Conservation (phyloP, 2,888 invertebrate species). For the Trachelus stipa region DNA sequence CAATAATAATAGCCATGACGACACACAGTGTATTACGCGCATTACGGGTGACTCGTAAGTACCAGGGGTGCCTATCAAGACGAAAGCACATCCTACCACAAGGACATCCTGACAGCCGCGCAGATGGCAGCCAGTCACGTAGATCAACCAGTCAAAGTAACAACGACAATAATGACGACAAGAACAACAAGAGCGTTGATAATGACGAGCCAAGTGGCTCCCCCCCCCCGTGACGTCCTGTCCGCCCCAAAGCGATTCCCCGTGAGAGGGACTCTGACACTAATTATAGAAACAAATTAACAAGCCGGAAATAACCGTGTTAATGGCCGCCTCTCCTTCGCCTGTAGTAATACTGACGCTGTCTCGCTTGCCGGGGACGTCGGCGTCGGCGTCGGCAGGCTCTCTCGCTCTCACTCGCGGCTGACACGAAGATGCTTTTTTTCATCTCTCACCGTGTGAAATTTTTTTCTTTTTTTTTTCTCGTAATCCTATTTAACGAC, state of each 20-base stretch:
- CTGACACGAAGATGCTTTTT: neutral
- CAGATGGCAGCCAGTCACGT: neutral
- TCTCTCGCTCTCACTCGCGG: neutral
- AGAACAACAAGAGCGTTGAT: neutral
- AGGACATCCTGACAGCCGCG: neutral
- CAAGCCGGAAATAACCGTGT: slow-evolving; percentile 23
- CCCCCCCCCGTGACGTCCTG: neutral
- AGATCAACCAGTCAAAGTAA: neutral
- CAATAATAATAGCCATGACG: neutral
- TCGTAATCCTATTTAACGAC: neutral
- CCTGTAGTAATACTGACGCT: neutral
- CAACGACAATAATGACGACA: neutral
- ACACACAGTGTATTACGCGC: neutral
- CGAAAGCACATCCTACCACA: neutral
- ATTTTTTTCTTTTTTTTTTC: neutral
- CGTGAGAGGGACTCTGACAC: slow-evolving; percentile 5
- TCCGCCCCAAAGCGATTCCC: neutral
- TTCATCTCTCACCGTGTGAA: neutral
- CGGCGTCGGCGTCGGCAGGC: too few species aligned
- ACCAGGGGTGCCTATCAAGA: neutral
- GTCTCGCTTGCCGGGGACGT: neutral
- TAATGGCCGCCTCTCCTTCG: slow-evolving; percentile 13
- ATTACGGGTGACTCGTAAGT: neutral
- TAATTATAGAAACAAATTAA: slow-evolving; percentile 28
- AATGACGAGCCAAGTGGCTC: neutral